Base-by-base conservation (phyloP, 2,797 vertebrate species). In the Borostomias antarcticus region DNA sequence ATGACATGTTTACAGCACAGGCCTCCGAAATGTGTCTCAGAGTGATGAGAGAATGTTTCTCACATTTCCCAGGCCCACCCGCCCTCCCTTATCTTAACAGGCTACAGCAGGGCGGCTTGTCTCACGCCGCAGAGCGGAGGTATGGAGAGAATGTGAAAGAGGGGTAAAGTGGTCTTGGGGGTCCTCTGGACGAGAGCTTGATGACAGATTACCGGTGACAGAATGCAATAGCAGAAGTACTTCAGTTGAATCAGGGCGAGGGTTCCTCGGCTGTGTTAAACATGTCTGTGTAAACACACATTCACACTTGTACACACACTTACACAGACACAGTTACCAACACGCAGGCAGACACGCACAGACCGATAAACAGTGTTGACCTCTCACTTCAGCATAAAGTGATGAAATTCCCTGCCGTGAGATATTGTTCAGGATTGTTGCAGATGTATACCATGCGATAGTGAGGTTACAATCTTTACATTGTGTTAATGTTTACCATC, bases 291-390 rank as follows among this genome's bases (percentile, higher is more conserved):
- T 25, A 21, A 9, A 51, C 48, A 51, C 48, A 51, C 19, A 8
- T 25, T 1, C 9, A 51, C n/a, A 32, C 58, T 56, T 26, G 33
- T 7, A 19, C 50, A 1, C 25, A 54, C 23, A 64, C 33, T 19
- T 37, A 75, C 61, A 67, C 64, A 9, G 26, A 33, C 40, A 58
- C 40, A 17, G 19, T 15, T 29, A 50, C 28, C 32, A 1, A 45
- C 64, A 66, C 26, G 15, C 11, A 54, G 4, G 11, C 32, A 40
- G 7, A 40, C 15, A 4, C 15, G 28, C 17, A 33, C 61, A 51
- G 7, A 5, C 29, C 23, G 11, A 50, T 17, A 32, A 50, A 23
- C 28, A 32, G 23, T 13, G 26, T 28, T 37, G 13, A 8, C 26
- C 21, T 21, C 25, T 10, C 29, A 58, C 7, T 17, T 11, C 2